Conservation (phyloP, 2,888 invertebrate species). For the Hydriomena furcata region DNA sequence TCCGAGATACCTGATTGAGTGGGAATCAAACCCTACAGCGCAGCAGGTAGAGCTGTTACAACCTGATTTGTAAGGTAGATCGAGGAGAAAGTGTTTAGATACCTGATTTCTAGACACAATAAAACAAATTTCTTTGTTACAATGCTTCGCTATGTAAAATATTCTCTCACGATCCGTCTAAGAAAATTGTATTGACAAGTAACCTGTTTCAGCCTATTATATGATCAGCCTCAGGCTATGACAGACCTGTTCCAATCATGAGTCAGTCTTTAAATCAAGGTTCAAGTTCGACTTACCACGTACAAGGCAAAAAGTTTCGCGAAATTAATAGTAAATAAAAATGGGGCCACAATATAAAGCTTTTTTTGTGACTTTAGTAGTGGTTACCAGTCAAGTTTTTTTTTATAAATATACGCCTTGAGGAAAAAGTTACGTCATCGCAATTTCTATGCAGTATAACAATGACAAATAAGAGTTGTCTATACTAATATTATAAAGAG, state of each 20-base stretch:
- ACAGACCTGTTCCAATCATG: slow-evolving; percentile 34
- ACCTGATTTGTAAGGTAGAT: no score
- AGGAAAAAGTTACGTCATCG: no score
- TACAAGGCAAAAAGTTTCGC: slow-evolving; percentile 22
- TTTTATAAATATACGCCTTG: background rate
- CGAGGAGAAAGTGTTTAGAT: background rate
- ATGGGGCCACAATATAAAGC: background rate
- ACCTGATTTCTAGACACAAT: slow-evolving; percentile 5
- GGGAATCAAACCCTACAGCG: no score
- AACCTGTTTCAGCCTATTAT: slow-evolving; percentile 24
- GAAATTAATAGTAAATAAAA: slow-evolving; percentile 23
- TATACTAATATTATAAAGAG: no score
- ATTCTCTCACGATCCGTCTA: slow-evolving; percentile 21
- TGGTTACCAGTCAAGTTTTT: slow-evolving; percentile 8
- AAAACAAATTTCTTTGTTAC: slow-evolving; percentile 14
- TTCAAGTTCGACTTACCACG: slow-evolving; percentile 24
- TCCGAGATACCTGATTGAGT: no score
- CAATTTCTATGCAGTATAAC: no score
- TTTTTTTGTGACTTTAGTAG: slow-evolving; percentile 5
- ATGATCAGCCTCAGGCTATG: slow-evolving; percentile 29
- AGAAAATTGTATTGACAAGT: slow-evolving; percentile 19
- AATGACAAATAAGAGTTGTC: no score
- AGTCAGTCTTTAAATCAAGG: slow-evolving; percentile 26
- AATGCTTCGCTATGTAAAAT: slow-evolving; percentile 18
- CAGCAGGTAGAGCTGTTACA: no score